Evolutionary conservation across 2,113 vertebrate species (phyloP).

Genomic region (Gnathonemus echidnorhynchus): DNA sequence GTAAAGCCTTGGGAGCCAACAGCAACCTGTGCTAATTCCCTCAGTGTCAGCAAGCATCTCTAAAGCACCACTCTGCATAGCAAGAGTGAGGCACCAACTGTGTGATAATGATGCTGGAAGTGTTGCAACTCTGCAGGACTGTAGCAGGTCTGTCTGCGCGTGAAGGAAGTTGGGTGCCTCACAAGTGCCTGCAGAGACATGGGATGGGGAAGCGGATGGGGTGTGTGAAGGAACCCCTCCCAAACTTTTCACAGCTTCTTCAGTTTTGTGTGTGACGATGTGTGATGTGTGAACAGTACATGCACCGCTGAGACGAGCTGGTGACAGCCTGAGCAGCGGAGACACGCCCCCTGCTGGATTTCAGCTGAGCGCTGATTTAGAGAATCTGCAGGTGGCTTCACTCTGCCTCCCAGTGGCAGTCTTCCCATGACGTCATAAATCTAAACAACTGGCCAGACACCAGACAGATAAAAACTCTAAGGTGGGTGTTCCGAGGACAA

Average conservation of each 20-base stretch:
- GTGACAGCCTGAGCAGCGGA: background rate
- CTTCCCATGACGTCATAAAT: constrained; percentile 13
- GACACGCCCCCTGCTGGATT: background rate
- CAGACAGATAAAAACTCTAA: background rate
- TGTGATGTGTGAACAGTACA: background rate
- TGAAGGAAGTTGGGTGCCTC: background rate
- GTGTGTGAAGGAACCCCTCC: background rate
- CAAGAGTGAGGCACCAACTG: background rate
- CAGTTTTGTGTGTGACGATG: background rate
- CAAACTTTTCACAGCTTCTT: background rate
- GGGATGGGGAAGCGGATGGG: background rate
- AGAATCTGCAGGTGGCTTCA: background rate
- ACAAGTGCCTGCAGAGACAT: background rate
- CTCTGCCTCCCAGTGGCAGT: background rate
- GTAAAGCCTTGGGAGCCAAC: background rate
- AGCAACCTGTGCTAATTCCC: background rate
- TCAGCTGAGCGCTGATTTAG: background rate
- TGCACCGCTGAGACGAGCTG: background rate
- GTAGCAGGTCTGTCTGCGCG: background rate
- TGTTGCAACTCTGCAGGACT: background rate
- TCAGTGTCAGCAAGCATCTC: background rate
- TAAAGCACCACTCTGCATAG: background rate
- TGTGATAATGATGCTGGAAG: background rate
- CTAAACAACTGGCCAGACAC: background rate
- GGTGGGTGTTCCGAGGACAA: background rate